Percentiles rank a stretch among this genome's conserved stretches.
Conservation (phyloP, 2,113 vertebrate species). For the Montifringilla adamsi region DNA sequence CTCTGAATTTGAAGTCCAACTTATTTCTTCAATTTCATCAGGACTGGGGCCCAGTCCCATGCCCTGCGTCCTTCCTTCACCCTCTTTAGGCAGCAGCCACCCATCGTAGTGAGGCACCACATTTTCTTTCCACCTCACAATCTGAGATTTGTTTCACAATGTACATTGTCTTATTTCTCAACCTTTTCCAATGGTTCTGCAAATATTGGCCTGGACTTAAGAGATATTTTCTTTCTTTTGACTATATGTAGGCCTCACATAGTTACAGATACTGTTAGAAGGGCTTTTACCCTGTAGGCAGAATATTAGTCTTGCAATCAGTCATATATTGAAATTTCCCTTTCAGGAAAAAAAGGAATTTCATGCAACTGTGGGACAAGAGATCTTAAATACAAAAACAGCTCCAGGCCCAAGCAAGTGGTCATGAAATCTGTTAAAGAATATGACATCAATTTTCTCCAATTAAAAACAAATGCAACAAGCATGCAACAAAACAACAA, state of each 20-base stretch:
- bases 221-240: not conserved
- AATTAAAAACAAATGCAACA: not conserved
- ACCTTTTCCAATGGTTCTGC: not conserved
- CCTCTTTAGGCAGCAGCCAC: not conserved
- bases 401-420: not conserved
- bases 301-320: not conserved
- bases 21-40: not conserved
- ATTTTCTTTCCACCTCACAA: not conserved
- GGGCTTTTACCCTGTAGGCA: not conserved
- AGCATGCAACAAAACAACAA: not conserved
- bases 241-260: not conserved
- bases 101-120: accelerated
- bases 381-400: not conserved
- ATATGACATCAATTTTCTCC: not conserved
- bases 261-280: not conserved
- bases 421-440: not conserved
- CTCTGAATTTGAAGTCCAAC: not conserved
- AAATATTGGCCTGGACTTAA: not conserved
- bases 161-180: not conserved
- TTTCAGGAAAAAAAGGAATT: not conserved
- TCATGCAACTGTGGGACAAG: not conserved
- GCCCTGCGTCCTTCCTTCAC: not conserved
- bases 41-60: too few relatives aligned
- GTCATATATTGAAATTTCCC: not conserved
- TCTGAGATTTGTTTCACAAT: not conserved